Evolutionary conservation across 2,797 vertebrate genomes (phyloP).

Genomic region (Acrossocheilus fasciatus): DNA sequence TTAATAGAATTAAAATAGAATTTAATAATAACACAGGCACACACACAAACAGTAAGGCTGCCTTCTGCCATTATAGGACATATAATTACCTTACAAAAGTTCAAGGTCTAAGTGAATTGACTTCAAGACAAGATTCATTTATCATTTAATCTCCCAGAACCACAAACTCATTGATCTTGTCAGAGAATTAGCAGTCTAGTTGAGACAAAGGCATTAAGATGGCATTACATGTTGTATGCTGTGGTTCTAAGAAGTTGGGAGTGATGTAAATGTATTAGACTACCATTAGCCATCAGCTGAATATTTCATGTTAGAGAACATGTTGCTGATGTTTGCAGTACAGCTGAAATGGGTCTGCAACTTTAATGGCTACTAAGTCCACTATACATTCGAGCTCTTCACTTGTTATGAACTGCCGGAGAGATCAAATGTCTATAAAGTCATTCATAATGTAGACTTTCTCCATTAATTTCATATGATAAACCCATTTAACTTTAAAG

Average conservation of each 20-base stretch:
- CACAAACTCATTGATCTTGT: constrained; percentile 32
- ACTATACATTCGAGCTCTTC: constrained; percentile 15
- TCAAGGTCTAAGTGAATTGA: constrained; percentile 24
- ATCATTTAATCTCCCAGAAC: constrained; percentile 11
- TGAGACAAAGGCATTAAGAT: constrained; percentile 40
- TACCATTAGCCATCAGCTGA: constrained; percentile 49
- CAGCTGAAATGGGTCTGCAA: not conserved
- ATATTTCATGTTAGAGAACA: constrained; percentile 55
- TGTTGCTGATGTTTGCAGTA: constrained; percentile 52
- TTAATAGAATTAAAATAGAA: no score
- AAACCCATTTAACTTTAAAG: not conserved
- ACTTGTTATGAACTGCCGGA: not conserved
- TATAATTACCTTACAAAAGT: constrained; percentile 11
- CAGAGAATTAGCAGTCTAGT: constrained; percentile 35
- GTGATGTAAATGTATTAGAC: constrained; percentile 24
- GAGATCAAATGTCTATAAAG: constrained; percentile 6
- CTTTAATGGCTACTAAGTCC: constrained; percentile 21
- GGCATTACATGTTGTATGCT: constrained; percentile 35
- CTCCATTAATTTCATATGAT: not conserved
- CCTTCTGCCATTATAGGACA: not conserved
- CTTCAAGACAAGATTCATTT: constrained; percentile 12
- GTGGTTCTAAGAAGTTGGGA: constrained; percentile 11
- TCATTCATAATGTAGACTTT: constrained; percentile 15
- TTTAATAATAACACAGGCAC: not conserved
- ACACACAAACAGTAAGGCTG: not conserved